Percentiles rank a stretch among this genome's conserved stretches.
Evolutionary conservation across 2,113 vertebrate species (phyloP).

Genomic region (Microcebus griseorufus): DNA sequence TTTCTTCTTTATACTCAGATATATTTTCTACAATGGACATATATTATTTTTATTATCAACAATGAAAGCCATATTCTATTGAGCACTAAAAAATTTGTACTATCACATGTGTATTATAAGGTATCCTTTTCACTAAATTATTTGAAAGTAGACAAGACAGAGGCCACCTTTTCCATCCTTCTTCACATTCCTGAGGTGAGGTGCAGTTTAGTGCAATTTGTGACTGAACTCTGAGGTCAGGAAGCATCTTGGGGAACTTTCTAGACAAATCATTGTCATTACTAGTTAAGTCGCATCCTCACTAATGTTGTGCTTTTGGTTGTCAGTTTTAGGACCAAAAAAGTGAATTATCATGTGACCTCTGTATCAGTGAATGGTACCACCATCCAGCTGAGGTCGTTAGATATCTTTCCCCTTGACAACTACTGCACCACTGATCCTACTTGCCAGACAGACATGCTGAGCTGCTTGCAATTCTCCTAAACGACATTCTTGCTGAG

Average conservation of each 20-base stretch:
- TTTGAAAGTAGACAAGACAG: neutral
- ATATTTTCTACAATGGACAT: neutral
- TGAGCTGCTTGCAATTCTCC: neutral
- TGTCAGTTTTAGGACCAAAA: neutral
- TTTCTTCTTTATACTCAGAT: neutral
- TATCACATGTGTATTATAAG: neutral
- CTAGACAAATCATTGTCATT: neutral
- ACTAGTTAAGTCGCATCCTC: neutral
- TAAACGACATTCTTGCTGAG: neutral
- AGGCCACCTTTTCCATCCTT: neutral
- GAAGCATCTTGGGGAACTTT: neutral
- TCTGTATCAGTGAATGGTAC: neutral
- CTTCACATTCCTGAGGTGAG: neutral
- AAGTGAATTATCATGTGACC: neutral
- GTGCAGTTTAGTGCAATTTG: neutral
- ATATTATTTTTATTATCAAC: neutral
- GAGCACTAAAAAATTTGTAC: neutral
- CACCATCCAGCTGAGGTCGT: neutral
- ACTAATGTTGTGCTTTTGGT: neutral
- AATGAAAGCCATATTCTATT: neutral
- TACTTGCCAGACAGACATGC: neutral
- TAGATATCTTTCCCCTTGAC: neutral
- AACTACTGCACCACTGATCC: neutral
- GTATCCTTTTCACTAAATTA: conserved; percentile 14
- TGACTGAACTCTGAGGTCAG: neutral